Evolutionary conservation across 2,888 invertebrate species (phyloP).

Genomic region (Apamea sordens): DNA sequence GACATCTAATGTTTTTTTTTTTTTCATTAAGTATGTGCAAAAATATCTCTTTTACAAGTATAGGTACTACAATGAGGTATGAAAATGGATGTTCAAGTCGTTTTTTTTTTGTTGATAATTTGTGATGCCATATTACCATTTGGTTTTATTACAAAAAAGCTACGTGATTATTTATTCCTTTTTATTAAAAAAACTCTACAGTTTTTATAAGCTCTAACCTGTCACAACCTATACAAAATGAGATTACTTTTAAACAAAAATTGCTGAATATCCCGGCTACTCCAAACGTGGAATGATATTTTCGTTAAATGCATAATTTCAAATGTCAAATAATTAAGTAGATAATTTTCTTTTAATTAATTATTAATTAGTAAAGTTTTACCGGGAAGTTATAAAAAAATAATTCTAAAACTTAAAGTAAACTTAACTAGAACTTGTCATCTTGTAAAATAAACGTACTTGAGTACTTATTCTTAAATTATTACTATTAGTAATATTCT

Average conservation of each 20-base stretch:
- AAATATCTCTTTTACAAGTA: constrained; percentile 75
- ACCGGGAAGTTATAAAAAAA: constrained; percentile 59
- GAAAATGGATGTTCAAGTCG: constrained; percentile 73
- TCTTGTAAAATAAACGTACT: constrained; percentile 56
- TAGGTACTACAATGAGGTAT: constrained; percentile 79
- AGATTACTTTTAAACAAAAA: constrained; percentile 82
- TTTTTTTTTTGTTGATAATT: constrained; percentile 50
- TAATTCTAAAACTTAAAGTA: constrained; percentile 57
- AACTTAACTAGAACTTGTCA: constrained; percentile 63
- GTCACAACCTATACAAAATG: constrained; percentile 84
- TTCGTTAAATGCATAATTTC: constrained; percentile 74
- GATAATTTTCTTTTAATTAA: constrained; percentile 50
- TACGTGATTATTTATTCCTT: constrained; percentile 31
- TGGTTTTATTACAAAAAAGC: constrained; percentile 18
- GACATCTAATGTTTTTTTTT: constrained; percentile 58
- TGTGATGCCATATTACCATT: constrained; percentile 55
- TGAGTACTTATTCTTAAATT: constrained; percentile 32
- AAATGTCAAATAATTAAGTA: constrained; percentile 53
- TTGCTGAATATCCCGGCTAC: constrained; percentile 83
- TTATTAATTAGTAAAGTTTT: constrained; percentile 59
- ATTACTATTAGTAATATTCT: constrained; percentile 47
- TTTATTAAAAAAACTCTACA: constrained; percentile 64
- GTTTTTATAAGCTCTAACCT: constrained; percentile 77
- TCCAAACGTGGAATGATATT: constrained; percentile 76
- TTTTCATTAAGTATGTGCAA: constrained; percentile 75